Evolutionary conservation across 1,140 invertebrate species (phyloP).

Genomic region (Eulimnadia texana): DNA sequence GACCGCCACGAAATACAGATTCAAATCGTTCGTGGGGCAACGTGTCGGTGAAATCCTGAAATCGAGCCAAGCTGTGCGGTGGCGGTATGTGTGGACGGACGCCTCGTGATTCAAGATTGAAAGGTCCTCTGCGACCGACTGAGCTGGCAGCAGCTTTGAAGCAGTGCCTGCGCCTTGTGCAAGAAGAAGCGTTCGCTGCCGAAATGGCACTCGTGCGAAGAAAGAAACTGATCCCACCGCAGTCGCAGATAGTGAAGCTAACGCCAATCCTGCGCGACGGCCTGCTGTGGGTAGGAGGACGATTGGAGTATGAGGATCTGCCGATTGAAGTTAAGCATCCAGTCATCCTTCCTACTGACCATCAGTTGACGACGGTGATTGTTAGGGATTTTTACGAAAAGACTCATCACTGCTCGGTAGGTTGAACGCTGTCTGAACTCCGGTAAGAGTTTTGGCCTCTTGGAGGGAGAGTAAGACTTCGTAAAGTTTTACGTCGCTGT

Average conservation of each 20-base stretch:
- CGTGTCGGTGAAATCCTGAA: slow-evolving; percentile 16
- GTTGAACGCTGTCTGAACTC: neutral
- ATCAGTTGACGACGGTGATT: neutral
- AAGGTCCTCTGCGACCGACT: neutral
- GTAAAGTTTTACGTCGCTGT: slow-evolving; percentile 14
- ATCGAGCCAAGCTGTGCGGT: neutral
- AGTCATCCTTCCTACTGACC: neutral
- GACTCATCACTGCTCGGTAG: neutral
- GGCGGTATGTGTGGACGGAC: slow-evolving; percentile 10
- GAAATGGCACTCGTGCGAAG: neutral
- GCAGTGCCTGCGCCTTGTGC: neutral
- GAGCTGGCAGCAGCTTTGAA: neutral
- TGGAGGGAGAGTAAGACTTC: neutral
- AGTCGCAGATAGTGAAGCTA: neutral
- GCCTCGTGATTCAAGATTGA: neutral
- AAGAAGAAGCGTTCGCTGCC: neutral
- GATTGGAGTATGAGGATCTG: neutral
- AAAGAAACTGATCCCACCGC: neutral
- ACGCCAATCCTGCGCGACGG: neutral
- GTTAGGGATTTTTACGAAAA: neutral
- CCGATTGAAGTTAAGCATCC: too few relatives aligned
- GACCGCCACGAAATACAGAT: neutral
- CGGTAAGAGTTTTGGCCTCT: neutral
- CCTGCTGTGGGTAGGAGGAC: neutral
- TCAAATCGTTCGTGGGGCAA: slow-evolving; percentile 9